These are phyloP conservation scores for Drosophila affinis DNA, from an alignment of 2,888 invertebrate species.

Conservation along the genomic window DNA sequence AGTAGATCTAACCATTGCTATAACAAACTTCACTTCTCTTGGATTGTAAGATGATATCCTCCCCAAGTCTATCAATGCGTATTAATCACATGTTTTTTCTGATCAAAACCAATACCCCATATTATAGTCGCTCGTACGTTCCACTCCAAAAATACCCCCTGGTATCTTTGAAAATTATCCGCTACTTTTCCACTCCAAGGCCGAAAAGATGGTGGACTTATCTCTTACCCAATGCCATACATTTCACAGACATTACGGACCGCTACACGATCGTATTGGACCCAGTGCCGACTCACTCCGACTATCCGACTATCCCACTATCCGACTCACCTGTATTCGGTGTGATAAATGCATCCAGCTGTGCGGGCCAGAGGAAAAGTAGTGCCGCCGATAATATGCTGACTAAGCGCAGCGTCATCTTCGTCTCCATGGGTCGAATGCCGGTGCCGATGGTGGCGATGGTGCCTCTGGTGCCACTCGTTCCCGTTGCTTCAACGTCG, in stretches of 20 bases:
- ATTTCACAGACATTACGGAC: constrained; percentile 39
- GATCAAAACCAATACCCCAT: too few species aligned
- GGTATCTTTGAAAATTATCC: constrained; percentile 5
- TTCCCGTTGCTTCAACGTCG: constrained; percentile 48
- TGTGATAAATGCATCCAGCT: constrained; percentile 80
- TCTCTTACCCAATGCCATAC: constrained; percentile 13
- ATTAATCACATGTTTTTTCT: background rate
- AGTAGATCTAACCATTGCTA: too few species aligned
- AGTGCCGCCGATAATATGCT: constrained; percentile 67
- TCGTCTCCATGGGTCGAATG: constrained; percentile 35
- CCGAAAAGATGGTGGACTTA: background rate
- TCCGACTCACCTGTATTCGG: constrained; percentile 76
- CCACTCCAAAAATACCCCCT: background rate
- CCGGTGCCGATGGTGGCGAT: background rate
- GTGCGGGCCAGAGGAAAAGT: constrained; percentile 70
- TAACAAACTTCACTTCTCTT: too few species aligned
- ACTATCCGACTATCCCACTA: too few species aligned
- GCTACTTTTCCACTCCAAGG: constrained; percentile 6
- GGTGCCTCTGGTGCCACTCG: background rate
- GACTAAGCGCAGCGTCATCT: constrained; percentile 74
- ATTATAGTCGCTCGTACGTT: background rate
- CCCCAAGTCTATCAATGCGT: background rate
- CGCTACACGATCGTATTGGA: constrained; percentile 7
- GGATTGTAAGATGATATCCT: background rate
- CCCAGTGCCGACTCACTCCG: too few species aligned